A percentile compares a stretch with the other conserved stretches of the same genome.
Evolutionary conservation across 2,797 vertebrate genomes (phyloP).

Genomic region (Epinephelus malabaricus): DNA sequence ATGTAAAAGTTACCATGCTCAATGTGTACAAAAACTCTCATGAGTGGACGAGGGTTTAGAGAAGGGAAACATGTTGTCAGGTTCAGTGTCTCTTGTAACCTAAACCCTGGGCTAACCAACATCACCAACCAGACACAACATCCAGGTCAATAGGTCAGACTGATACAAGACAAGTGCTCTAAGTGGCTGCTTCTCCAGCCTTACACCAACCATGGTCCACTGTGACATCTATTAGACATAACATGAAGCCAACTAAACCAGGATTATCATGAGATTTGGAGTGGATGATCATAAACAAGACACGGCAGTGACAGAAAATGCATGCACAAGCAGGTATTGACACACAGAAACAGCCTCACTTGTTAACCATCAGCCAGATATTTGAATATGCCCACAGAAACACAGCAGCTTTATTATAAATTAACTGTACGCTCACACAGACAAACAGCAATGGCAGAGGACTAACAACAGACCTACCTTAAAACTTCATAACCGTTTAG

Average conservation of each 20-base stretch:
- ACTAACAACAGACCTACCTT: slow-evolving; percentile 76
- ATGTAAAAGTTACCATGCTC: neutral
- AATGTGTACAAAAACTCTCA: neutral
- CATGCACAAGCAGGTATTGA: neutral
- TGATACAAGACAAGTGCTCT: slow-evolving; percentile 45
- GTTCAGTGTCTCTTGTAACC: slow-evolving; percentile 33
- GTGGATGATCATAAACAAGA: neutral
- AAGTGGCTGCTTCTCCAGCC: neutral
- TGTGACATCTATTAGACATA: neutral
- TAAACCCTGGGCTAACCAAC: slow-evolving; percentile 15
- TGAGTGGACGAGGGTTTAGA: neutral
- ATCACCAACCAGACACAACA: slow-evolving; percentile 52
- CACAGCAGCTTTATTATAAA: neutral
- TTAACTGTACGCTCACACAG: neutral
- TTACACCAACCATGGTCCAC: neutral
- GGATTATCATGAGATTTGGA: neutral
- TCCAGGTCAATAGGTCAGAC: slow-evolving; percentile 73
- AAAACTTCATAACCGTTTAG: slow-evolving; percentile 81
- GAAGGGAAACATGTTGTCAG: neutral
- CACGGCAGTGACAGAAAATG: neutral
- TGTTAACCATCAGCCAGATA: slow-evolving; percentile 31
- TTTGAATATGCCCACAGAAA: slow-evolving; percentile 37
- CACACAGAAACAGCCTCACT: neutral
- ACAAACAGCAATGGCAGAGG: neutral
- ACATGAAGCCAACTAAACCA: neutral